A percentile compares a stretch with the other conserved stretches of the same genome.
These are phyloP conservation scores for Anas platyrhynchos DNA, from an alignment of 2,113 vertebrate genomes.

Conservation along the genomic window DNA sequence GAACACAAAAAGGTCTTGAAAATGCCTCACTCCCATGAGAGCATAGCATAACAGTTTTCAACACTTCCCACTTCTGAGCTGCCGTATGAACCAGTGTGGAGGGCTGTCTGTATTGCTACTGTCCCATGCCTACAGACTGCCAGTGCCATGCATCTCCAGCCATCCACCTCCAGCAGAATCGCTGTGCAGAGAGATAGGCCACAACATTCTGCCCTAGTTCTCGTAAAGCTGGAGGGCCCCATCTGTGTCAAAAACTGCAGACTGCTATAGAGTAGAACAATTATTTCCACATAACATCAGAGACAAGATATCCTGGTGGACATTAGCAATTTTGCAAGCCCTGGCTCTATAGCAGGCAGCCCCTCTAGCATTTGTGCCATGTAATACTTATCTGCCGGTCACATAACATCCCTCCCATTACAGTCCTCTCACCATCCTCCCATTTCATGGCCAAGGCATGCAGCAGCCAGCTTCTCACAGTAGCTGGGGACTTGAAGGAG, in stretches of 20 bases:
- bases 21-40: not conserved
- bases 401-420: not conserved
- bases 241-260: not conserved
- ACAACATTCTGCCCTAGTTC: not conserved
- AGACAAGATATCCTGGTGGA: not conserved
- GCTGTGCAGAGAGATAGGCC: not conserved
- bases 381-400: not conserved
- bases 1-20: not conserved
- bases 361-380: not conserved
- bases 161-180: not conserved
- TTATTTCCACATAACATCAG: not conserved
- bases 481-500: not conserved
- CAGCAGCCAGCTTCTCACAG: not conserved
- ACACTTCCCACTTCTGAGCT: not conserved
- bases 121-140: not conserved
- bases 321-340: not conserved
- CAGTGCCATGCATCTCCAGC: not conserved
- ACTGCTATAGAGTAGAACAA: not conserved
- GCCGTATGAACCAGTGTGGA: not conserved
- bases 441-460: not conserved
- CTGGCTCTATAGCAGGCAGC: not conserved
- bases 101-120: not conserved
- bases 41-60: not conserved
- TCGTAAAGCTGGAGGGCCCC: not conserved
- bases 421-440: not conserved